phyloP scores from a whole-genome alignment of 2,888 invertebrate species.

The Acrobasis suavella region DNA sequence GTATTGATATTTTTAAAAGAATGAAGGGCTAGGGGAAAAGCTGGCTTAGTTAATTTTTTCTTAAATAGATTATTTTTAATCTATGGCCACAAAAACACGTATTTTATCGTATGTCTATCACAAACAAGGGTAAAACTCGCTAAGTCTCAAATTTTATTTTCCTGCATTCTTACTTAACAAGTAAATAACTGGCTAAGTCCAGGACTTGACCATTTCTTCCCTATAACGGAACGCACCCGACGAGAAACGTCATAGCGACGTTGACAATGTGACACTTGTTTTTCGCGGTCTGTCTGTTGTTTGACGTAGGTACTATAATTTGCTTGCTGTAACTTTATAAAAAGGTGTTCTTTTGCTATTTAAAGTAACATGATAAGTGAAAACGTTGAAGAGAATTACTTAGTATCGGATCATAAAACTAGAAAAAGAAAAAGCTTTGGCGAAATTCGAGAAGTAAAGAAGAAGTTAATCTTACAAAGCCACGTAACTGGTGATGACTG shows the following conservation, averaged over 20 bases:
- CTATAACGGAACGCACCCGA: conserved; percentile 9
- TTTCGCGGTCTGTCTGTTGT: neutral
- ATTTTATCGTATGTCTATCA: neutral
- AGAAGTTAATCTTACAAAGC: conserved; percentile 10
- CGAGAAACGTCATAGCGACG: conserved; percentile 4
- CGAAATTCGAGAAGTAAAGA: conserved; percentile 8
- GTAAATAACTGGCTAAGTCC: conserved; percentile 1
- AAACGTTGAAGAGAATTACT: conserved; percentile 1
- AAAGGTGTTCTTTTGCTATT: conserved; percentile 6
- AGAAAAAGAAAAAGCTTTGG: conserved; percentile 8
- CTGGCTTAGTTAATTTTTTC: neutral
- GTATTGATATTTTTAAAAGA: too few species aligned
- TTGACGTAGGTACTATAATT: too few species aligned
- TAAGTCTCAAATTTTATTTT: conserved; percentile 5
- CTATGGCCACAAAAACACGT: neutral
- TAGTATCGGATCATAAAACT: conserved; percentile 3
- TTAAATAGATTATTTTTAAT: neutral
- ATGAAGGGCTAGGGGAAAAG: too few species aligned
- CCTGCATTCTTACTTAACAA: neutral
- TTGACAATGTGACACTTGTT: conserved; percentile 12
- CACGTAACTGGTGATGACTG: conserved; percentile 13
- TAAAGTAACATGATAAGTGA: conserved; percentile 4
- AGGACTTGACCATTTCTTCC: conserved; percentile 11
- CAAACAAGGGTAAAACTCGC: conserved; percentile 3
- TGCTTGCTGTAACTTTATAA: neutral